phyloP scores from a whole-genome alignment of 2,888 invertebrate species.

The Trissoscelio sp. region DNA sequence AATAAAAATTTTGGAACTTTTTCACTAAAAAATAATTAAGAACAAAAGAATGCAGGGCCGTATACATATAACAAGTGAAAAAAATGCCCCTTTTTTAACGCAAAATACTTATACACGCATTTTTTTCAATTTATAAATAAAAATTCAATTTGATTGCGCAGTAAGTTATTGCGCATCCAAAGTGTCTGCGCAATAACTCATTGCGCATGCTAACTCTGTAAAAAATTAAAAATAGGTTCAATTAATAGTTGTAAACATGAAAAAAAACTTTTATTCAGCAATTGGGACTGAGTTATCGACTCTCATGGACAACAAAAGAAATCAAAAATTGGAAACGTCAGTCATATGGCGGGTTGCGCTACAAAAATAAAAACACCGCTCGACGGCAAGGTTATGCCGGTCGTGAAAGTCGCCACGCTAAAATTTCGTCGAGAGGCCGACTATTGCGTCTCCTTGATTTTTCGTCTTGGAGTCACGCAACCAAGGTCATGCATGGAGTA shows the following conservation, averaged over 20 bases:
- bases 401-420: conserved; percentile 76
- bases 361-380: conserved; percentile 70
- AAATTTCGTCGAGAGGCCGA: conserved; percentile 71
- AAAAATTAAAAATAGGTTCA: background rate
- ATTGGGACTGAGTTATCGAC: no score
- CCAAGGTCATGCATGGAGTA: conserved; percentile 69
- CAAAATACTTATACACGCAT: no score
- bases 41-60: no score
- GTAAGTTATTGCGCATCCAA: background rate
- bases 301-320: background rate
- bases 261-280: no score
- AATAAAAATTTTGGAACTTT: no score
- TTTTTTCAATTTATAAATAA: no score
- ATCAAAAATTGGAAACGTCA: conserved; percentile 25
- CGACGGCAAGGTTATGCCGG: conserved; percentile 73
- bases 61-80: no score
- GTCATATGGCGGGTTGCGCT: conserved; percentile 32
- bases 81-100: no score
- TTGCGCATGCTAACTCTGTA: background rate
- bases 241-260: no score
- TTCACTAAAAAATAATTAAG: no score
- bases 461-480: conserved; percentile 65
- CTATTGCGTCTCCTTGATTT: conserved; percentile 71
- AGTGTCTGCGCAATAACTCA: background rate
- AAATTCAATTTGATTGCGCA: no score